These are phyloP conservation scores for Hartigia nigra DNA, from an alignment of 2,888 invertebrate species.

Conservation along the genomic window DNA sequence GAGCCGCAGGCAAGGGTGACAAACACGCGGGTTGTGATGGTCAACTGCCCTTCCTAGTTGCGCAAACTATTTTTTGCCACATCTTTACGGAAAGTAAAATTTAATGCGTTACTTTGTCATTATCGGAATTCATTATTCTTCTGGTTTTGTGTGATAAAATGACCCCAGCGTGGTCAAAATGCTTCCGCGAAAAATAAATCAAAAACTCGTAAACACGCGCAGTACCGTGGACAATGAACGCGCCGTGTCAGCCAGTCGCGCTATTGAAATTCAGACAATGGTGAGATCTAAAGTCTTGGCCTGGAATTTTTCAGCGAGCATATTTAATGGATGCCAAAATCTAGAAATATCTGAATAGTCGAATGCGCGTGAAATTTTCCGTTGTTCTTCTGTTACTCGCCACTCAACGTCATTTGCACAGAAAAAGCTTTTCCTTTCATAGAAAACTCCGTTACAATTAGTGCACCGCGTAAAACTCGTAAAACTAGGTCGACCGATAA, in stretches of 20 bases:
- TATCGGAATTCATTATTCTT: not conserved
- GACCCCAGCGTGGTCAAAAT: not conserved
- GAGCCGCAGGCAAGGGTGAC: no score
- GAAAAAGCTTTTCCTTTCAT: not conserved
- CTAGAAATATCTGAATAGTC: not conserved
- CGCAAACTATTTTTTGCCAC: no score
- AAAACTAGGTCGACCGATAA: constrained; percentile 38
- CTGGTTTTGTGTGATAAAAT: no score
- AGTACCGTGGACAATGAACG: not conserved
- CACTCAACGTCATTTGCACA: not conserved
- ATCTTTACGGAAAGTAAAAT: no score
- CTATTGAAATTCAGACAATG: not conserved
- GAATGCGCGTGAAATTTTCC: not conserved
- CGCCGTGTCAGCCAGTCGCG: not conserved
- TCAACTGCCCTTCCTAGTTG: no score
- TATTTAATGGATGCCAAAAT: not conserved
- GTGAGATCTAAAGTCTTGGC: not conserved
- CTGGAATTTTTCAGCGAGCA: not conserved
- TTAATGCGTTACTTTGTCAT: not conserved
- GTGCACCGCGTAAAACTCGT: constrained; percentile 25
- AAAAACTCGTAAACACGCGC: not conserved
- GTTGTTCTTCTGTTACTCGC: not conserved
- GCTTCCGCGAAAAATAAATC: not conserved
- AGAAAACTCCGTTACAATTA: constrained; percentile 33
- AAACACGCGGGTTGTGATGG: no score